These are phyloP conservation scores for Cossypha dichroa DNA, from an alignment of 2,797 vertebrate species.

Conservation along the genomic window DNA sequence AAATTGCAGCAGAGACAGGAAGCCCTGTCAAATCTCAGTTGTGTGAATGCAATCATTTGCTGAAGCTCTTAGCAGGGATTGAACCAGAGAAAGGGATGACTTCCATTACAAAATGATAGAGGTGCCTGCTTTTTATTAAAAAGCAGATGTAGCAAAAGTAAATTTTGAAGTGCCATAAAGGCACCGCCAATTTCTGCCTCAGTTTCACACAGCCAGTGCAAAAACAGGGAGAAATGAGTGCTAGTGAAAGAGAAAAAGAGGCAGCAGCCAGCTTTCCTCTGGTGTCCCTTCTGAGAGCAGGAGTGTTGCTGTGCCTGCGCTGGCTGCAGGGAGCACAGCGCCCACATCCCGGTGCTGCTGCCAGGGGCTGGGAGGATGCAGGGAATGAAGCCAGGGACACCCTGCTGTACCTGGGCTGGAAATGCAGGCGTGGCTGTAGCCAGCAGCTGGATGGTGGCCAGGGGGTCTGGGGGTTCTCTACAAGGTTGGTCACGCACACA, in stretches of 20 bases:
- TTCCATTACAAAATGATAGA: background rate
- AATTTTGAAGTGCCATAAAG: background rate
- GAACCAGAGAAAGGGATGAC: background rate
- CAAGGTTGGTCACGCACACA: background rate
- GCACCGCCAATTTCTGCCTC: background rate
- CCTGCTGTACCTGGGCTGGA: fast-evolving
- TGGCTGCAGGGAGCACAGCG: fast-evolving
- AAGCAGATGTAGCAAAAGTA: background rate
- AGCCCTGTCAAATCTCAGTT: conserved; percentile 34
- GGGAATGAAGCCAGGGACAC: fast-evolving
- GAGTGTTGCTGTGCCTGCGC: background rate
- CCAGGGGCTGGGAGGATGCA: background rate
- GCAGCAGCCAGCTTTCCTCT: background rate
- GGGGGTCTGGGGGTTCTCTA: background rate
- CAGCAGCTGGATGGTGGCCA: background rate
- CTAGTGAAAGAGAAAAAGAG: background rate
- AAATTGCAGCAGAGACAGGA: conserved; percentile 10
- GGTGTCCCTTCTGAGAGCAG: background rate
- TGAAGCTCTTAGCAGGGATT: background rate
- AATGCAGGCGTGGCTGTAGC: background rate
- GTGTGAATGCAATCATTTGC: background rate
- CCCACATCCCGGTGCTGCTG: background rate
- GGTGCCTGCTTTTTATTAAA: background rate
- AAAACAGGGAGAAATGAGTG: background rate
- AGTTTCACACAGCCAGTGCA: background rate